phyloP scores from a whole-genome alignment of 2,113 vertebrate genomes.

The Turnix velox region DNA sequence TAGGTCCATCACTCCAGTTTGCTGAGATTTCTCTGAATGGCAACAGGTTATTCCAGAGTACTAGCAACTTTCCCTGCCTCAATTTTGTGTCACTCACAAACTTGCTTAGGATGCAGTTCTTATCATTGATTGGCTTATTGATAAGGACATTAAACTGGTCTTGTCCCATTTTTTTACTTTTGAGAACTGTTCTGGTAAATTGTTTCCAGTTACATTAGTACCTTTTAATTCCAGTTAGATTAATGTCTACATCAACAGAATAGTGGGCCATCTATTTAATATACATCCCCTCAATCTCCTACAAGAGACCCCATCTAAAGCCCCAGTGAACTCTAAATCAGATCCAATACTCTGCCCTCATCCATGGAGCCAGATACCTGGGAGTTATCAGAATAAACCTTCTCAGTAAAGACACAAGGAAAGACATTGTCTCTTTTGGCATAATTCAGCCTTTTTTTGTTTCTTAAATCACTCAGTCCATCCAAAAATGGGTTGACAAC shows the following conservation, averaged over 20 bases:
- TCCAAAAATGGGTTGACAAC: neutral
- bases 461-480: neutral
- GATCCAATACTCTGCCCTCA: too few relatives aligned
- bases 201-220: neutral
- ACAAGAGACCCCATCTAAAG: neutral
- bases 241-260: neutral
- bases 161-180: neutral
- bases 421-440: neutral
- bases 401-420: neutral
- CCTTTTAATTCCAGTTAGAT: too few relatives aligned
- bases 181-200: neutral
- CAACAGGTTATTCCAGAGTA: neutral
- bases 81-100: fast-evolving
- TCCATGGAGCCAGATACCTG: neutral
- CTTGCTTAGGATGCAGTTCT: neutral
- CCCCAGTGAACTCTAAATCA: neutral
- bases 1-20: neutral
- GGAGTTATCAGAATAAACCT: neutral
- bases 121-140: neutral
- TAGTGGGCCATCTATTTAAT: neutral
- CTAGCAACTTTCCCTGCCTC: fast-evolving
- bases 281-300: neutral
- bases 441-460: neutral
- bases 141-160: neutral
- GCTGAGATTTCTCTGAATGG: neutral